These are phyloP conservation scores for Mastacembelus armatus DNA, from an alignment of 2,797 vertebrate species.

Conservation along the genomic window DNA sequence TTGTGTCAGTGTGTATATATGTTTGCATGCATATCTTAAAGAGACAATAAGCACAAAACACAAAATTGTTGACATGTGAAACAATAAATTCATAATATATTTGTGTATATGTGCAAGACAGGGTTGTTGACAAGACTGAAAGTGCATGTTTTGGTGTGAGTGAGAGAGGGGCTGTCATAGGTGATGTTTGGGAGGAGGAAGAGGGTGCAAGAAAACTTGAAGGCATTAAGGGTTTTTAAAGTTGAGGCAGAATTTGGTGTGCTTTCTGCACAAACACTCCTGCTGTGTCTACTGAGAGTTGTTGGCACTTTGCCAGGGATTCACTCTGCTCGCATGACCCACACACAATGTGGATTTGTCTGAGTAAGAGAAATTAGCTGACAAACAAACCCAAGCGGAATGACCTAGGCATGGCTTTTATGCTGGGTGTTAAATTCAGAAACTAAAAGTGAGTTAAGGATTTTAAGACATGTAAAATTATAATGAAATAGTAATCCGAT, in stretches of 20 bases:
- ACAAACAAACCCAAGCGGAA: slow-evolving; percentile 36
- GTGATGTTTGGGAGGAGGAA: background rate
- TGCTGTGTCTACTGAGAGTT: slow-evolving; percentile 49
- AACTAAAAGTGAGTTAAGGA: background rate
- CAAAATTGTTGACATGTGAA: background rate
- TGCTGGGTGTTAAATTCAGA: slow-evolving; percentile 24
- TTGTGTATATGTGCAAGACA: background rate
- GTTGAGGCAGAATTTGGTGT: slow-evolving; percentile 24
- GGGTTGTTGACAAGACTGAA: background rate
- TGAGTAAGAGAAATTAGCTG: slow-evolving; percentile 51
- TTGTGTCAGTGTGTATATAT: background rate
- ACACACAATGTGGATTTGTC: slow-evolving; percentile 51
- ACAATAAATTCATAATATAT: slow-evolving; percentile 3
- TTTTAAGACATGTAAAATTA: no score
- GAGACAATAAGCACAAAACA: background rate
- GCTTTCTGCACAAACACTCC: slow-evolving; percentile 60
- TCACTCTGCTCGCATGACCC: slow-evolving; percentile 37
- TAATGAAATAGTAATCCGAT: no score
- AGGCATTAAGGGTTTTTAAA: slow-evolving; percentile 3
- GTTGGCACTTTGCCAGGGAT: slow-evolving; percentile 54
- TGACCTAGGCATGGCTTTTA: slow-evolving; percentile 22
- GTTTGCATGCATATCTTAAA: background rate
- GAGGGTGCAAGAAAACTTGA: background rate
- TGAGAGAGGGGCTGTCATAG: background rate
- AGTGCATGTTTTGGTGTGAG: background rate